Base-by-base conservation (phyloP, 1,140 invertebrate genomes). In the Hydropsyche tenuis region DNA sequence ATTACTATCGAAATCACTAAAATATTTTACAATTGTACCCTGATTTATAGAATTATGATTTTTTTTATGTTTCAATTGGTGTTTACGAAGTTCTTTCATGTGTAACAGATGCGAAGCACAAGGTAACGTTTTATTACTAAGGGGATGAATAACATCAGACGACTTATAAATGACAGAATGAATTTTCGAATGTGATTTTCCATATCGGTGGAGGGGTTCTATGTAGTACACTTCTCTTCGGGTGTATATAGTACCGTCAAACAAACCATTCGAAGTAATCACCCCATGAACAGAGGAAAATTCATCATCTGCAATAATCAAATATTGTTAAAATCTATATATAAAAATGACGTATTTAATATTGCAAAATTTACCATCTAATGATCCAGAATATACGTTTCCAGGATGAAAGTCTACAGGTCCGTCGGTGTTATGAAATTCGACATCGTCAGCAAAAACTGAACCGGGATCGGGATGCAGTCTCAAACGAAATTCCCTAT, bases 181-280 rank as follows among this genome's bases (percentile, higher is more conserved):
- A 79, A 89, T 86, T 42, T 84, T 83, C 7, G 85, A 84, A 77
- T 87, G 81, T 46, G 85, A 82, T 74, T 85, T 82, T 72, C 88
- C 87, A 83, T 95, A 96, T 78, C 92, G 88, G 71, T 88, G 88
- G 25, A 94, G 86, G 16, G 94, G 94, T 82, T 97, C 95, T 64
- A 98, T 89, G 82, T 95, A 95, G 83, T 92, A 93, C 72, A 95
- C 91, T 76, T 94, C 91, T 51, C 87, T 81, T 16, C 85, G 82
- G 0, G 94, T 94, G 74, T 88, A 88, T 72, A 97, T 91, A 22
- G 91, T 92, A 16, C 95, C 96, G 81, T 97, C 95, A 80, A 98
- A 94, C 22, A 96, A 85, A 70, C 96, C 96, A 64, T 95, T 91
- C 56, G 88, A 85, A 69, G 94, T 96, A 56, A 98, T 87, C 72